Conservation (phyloP, 2,113 vertebrate genomes). For the Macrotus californicus region DNA sequence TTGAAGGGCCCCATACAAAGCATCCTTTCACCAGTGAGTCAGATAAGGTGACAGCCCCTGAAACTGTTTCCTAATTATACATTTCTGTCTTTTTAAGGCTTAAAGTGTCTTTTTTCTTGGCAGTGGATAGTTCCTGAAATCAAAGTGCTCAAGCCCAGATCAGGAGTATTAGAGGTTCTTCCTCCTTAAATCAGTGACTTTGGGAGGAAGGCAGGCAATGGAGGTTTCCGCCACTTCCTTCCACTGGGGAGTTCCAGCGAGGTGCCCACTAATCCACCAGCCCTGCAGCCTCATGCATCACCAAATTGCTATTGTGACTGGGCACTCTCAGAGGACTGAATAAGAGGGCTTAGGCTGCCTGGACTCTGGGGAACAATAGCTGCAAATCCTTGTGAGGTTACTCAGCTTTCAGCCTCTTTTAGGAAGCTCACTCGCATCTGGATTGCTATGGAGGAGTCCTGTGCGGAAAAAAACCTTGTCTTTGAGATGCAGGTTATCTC, state of each 20-base stretch:
- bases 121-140: conserved; percentile 5
- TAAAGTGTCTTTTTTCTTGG: neutral
- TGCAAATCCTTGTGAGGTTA: neutral
- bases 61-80: neutral
- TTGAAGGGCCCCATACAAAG: neutral
- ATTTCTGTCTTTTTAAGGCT: conserved; percentile 3
- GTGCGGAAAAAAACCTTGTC: neutral
- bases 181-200: neutral
- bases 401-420: neutral
- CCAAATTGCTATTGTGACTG: neutral
- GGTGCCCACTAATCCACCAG: neutral
- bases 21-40: neutral
- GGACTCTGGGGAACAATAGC: neutral
- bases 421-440: neutral
- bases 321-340: neutral
- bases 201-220: neutral
- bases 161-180: neutral
- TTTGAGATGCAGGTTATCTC: neutral
- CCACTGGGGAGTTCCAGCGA: neutral
- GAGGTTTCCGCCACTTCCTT: neutral
- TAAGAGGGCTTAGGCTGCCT: neutral
- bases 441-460: no score
- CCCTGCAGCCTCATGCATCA: neutral
- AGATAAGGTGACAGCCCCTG: neutral
- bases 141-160: neutral